Evolutionary conservation across 1,140 invertebrate species (phyloP).

Genomic region (Camponotus floridanus): DNA sequence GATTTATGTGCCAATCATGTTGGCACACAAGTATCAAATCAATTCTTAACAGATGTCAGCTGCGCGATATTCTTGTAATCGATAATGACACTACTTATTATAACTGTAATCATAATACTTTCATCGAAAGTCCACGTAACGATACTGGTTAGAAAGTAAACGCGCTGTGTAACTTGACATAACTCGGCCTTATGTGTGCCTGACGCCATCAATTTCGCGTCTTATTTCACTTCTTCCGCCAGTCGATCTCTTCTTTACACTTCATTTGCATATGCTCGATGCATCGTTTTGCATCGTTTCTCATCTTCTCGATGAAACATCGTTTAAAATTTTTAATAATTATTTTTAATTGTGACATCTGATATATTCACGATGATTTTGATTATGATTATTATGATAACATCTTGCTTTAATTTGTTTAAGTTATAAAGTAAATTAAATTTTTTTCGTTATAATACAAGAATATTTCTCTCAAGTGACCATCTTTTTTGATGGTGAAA

Average conservation of each 20-base stretch:
- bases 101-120: constrained; percentile 35
- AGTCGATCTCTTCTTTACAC: background rate
- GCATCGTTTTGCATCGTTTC: background rate
- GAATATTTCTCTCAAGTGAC: no score
- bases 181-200: constrained; percentile 24
- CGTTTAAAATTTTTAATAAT: background rate
- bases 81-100: constrained; percentile 17
- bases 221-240: background rate
- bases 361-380: background rate
- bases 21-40: background rate
- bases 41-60: background rate
- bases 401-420: no score
- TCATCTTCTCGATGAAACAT: background rate
- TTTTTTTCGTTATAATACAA: no score
- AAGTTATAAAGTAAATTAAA: no score
- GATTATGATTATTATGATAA: no score
- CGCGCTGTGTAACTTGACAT: constrained; percentile 49
- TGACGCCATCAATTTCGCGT: constrained; percentile 20
- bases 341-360: background rate
- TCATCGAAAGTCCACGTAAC: constrained; percentile 56
- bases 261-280: background rate
- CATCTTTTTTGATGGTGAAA: no score
- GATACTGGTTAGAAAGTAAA: constrained; percentile 61
- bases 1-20: background rate
- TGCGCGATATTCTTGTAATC: background rate